Conservation (phyloP, 1,140 invertebrate genomes). For the Stenopsyche tienmushanensis region DNA sequence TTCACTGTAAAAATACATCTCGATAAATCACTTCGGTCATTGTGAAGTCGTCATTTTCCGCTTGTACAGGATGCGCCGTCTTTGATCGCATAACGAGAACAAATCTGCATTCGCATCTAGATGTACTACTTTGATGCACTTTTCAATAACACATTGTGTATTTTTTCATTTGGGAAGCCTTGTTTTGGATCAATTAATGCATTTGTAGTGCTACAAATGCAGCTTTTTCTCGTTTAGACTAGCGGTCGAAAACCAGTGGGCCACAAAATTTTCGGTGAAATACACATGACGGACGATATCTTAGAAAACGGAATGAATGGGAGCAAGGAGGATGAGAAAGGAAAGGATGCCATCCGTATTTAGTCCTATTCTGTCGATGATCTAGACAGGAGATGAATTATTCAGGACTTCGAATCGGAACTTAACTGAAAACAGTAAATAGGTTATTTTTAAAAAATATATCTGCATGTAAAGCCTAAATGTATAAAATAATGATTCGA, state of each 20-base stretch:
- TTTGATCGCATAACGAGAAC: slow-evolving; percentile 7
- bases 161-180: not conserved
- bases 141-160: too few relatives aligned
- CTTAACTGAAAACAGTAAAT: too few relatives aligned
- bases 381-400: too few relatives aligned
- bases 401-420: too few relatives aligned
- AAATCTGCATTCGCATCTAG: slow-evolving; percentile 15
- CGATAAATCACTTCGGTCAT: slow-evolving; percentile 27
- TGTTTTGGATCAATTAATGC: not conserved
- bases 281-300: not conserved
- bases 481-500: too few relatives aligned
- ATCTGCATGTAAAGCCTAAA: too few relatives aligned
- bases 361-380: too few relatives aligned
- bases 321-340: too few relatives aligned
- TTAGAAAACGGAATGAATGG: not conserved
- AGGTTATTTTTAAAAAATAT: too few relatives aligned
- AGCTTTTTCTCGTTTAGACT: not conserved
- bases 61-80: slow-evolving; percentile 27
- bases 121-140: slow-evolving; percentile 12
- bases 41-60: slow-evolving; percentile 20
- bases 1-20: slow-evolving; percentile 3
- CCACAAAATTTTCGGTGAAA: not conserved
- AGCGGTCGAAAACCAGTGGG: not conserved
- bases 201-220: not conserved
- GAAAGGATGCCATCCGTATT: too few relatives aligned